Percentiles rank a stretch among this genome's conserved stretches.
Evolutionary conservation across 1,140 invertebrate genomes (phyloP).

Genomic region (Mactra quadrangularis): DNA sequence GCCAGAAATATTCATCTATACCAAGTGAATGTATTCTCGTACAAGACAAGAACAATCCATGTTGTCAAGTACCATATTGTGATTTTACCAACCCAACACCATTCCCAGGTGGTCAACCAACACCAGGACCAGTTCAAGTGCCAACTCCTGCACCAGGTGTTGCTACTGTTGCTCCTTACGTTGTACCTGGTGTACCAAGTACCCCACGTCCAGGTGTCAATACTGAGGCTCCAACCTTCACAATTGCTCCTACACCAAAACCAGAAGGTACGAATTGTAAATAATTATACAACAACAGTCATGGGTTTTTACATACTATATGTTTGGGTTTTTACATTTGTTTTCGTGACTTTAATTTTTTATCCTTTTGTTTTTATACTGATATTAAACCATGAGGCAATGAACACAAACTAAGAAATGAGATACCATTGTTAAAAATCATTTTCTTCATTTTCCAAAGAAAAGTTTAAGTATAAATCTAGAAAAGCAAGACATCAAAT

Average conservation of each 20-base stretch:
- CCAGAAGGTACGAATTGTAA: constrained; percentile 54
- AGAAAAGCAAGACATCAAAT: too few relatives aligned
- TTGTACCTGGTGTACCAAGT: constrained; percentile 48
- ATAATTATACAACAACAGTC: too few relatives aligned
- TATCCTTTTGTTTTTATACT: too few relatives aligned
- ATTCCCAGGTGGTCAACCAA: constrained; percentile 55
- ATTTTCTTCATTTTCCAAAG: too few relatives aligned
- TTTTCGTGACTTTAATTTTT: too few relatives aligned
- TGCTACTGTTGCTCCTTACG: constrained; percentile 53
- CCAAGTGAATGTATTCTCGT: constrained; percentile 48
- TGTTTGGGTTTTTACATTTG: too few relatives aligned
- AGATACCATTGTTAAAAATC: too few relatives aligned
- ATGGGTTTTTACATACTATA: too few relatives aligned
- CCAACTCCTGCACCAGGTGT: constrained; percentile 51
- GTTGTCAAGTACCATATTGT: constrained; percentile 60
- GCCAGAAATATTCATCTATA: constrained; percentile 51
- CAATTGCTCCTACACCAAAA: constrained; percentile 32
- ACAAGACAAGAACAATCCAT: constrained; percentile 55
- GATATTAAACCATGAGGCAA: too few relatives aligned
- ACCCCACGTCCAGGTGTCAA: constrained; percentile 58
- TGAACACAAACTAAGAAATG: too few relatives aligned
- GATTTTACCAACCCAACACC: constrained; percentile 57
- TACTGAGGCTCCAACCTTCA: constrained; percentile 24
- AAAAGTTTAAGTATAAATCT: too few relatives aligned
- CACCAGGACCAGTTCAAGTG: constrained; percentile 20